Conservation (phyloP, 2,797 vertebrate genomes). For the Halcyon leucocephala region DNA sequence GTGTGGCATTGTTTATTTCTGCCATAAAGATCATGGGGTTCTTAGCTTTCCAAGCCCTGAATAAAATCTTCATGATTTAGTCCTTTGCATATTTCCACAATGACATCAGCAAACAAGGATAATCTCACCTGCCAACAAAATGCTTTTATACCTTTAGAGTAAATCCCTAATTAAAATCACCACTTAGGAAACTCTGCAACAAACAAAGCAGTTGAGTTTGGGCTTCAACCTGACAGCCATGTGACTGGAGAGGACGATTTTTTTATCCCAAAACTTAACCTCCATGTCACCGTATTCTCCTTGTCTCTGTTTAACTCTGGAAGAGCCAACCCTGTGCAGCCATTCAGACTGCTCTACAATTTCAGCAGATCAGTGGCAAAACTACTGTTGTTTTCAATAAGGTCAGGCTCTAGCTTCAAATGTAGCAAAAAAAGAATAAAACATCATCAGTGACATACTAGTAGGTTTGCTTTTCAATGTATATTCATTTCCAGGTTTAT, state of each 20-base stretch:
- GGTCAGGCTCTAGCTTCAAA: not conserved
- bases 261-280: not conserved
- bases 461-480: not conserved
- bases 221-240: not conserved
- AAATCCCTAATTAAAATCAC: conserved; percentile 3
- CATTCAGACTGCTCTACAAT: too few species aligned
- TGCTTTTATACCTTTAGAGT: not conserved
- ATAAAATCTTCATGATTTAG: conserved; percentile 9
- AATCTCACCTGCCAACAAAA: not conserved
- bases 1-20: not conserved
- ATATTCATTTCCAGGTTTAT: not conserved
- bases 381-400: not conserved
- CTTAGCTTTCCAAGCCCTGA: not conserved
- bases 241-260: not conserved
- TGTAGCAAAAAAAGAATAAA: not conserved
- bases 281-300: not conserved
- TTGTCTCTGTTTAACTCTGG: not conserved
- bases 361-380: not conserved
- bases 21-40: not conserved
- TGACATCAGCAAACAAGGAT: conserved; percentile 24
- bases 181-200: not conserved
- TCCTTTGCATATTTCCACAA: conserved; percentile 3
- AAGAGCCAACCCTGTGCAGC: not conserved
- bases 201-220: not conserved
- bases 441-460: not conserved